A percentile compares a stretch with the other conserved stretches of the same genome.
These are phyloP conservation scores for Cairina moschata DNA, from an alignment of 2,113 vertebrate genomes.

Conservation along the genomic window DNA sequence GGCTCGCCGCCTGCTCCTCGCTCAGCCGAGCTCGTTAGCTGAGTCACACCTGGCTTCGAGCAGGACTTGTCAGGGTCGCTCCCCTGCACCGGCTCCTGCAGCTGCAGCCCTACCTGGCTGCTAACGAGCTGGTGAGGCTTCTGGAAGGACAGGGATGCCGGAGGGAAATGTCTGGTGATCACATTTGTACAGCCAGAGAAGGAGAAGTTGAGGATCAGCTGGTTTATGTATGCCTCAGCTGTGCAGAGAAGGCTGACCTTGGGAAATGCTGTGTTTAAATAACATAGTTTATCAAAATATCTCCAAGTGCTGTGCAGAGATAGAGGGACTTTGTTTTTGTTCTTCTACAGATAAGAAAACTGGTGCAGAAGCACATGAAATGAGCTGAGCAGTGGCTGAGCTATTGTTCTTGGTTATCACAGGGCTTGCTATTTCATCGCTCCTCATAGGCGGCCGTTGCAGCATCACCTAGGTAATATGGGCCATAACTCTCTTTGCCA, in stretches of 20 bases:
- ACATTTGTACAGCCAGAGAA: background rate
- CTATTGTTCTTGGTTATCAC: background rate
- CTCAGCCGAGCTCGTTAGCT: background rate
- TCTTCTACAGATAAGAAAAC: background rate
- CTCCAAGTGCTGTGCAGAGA: background rate
- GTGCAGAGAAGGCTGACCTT: background rate
- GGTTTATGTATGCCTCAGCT: background rate
- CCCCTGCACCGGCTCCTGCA: background rate
- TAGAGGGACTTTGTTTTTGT: constrained; percentile 1
- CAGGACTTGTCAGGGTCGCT: background rate
- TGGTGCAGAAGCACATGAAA: background rate
- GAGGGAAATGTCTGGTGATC: background rate
- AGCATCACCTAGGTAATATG: background rate
- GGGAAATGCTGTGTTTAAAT: background rate
- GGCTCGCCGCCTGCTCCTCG: background rate
- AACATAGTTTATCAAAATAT: constrained; percentile 2
- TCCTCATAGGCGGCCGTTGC: background rate
- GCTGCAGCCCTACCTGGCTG: background rate
- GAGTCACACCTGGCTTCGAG: background rate
- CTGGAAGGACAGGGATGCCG: background rate
- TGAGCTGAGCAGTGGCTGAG: background rate
- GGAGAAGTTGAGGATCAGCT: background rate
- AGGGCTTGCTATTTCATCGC: background rate
- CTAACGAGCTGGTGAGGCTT: background rate
- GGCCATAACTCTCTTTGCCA: background rate